These are phyloP conservation scores for Lucilia sericata DNA, from an alignment of 1,140 invertebrate genomes.

Conservation along the genomic window DNA sequence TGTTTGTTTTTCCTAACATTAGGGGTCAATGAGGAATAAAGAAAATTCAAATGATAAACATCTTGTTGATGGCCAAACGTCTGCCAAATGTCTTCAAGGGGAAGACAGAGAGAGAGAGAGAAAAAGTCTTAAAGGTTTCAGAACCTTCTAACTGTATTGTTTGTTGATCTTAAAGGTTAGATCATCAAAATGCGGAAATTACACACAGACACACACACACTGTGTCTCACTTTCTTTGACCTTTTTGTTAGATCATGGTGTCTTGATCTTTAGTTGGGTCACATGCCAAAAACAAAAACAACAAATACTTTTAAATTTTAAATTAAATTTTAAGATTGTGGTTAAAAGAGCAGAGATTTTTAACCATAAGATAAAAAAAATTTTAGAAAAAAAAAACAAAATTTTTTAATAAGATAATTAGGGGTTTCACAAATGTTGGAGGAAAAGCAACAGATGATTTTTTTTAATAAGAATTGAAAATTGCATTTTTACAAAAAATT, in stretches of 20 bases:
- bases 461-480: too few relatives aligned
- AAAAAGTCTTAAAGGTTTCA: too few relatives aligned
- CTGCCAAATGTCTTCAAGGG: not conserved
- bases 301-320: too few relatives aligned
- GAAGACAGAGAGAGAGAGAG: too few relatives aligned
- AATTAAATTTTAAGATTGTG: not conserved
- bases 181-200: not conserved
- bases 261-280: not conserved
- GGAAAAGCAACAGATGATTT: too few relatives aligned
- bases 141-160: too few relatives aligned
- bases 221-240: conserved; percentile 9
- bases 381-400: not conserved
- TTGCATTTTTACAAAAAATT: too few relatives aligned
- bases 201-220: not conserved
- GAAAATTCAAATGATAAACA: not conserved
- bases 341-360: conserved; percentile 18
- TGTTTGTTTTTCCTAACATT: not conserved
- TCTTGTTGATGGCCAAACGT: conserved; percentile 18
- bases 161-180: not conserved
- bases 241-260: not conserved
- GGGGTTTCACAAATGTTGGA: not conserved
- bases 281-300: too few relatives aligned
- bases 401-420: conserved; percentile 13
- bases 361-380: not conserved
- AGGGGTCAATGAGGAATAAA: not conserved